Conservation (phyloP, 2,113 vertebrate genomes). For the Chiloscyllium plagiosum region DNA sequence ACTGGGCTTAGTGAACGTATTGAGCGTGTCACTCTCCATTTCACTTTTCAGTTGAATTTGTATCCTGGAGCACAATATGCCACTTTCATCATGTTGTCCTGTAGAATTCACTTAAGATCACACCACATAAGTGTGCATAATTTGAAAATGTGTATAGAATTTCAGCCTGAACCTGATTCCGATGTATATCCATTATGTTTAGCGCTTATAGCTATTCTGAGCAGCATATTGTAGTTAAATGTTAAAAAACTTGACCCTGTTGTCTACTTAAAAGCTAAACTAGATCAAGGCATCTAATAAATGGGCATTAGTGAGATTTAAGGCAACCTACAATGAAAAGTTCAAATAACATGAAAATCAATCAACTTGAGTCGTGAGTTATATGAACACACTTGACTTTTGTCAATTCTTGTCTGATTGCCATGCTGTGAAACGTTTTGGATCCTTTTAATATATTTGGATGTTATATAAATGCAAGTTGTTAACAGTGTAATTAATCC, state of each 20-base stretch:
- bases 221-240: neutral
- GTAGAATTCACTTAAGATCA: neutral
- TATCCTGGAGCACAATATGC: conserved; percentile 24
- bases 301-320: neutral
- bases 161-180: neutral
- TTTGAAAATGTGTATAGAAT: conserved; percentile 8
- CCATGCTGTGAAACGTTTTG: neutral
- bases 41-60: neutral
- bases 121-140: neutral
- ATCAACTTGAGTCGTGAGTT: neutral
- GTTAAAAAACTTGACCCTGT: neutral
- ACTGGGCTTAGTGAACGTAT: neutral
- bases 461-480: neutral
- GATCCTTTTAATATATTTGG: neutral
- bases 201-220: neutral
- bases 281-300: neutral
- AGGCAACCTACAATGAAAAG: neutral
- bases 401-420: neutral
- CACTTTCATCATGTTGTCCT: neutral
- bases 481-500: neutral
- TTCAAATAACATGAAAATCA: neutral
- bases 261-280: neutral
- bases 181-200: neutral
- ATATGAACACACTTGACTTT: neutral
- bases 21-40: conserved; percentile 13